Evolutionary conservation across 2,797 vertebrate genomes (phyloP).

Genomic region (Halcyon chelicuti): DNA sequence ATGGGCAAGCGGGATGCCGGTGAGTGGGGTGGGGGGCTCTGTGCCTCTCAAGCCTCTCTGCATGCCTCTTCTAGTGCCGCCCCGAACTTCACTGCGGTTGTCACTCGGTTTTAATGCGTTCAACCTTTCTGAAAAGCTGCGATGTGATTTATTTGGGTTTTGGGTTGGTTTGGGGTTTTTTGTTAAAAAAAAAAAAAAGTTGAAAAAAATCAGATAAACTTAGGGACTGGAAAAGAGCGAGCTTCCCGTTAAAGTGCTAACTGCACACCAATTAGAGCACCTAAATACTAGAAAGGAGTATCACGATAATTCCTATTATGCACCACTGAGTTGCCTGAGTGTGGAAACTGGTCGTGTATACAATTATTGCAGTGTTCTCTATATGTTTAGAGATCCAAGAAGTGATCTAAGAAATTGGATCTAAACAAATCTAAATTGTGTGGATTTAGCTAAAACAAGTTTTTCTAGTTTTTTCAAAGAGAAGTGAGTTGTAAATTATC

Average conservation of each 20-base stretch:
- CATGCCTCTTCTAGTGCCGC: background rate
- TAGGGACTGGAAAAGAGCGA: background rate
- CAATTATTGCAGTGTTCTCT: background rate
- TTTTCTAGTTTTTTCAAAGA: background rate
- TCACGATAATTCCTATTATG: accelerated
- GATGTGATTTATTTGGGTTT: accelerated
- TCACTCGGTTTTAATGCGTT: accelerated
- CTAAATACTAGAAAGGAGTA: background rate
- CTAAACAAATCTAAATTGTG: background rate
- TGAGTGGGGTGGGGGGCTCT: conserved; percentile 52
- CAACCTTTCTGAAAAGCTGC: background rate
- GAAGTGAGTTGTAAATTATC: background rate
- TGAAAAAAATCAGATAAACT: background rate
- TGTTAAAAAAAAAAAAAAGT: no score
- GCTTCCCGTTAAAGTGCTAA: background rate
- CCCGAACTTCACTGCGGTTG: accelerated
- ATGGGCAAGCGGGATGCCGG: conserved; percentile 94
- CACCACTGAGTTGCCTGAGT: background rate
- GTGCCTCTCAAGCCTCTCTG: background rate
- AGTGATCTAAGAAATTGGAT: background rate
- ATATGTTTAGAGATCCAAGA: background rate
- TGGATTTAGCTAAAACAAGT: background rate
- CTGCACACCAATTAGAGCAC: accelerated
- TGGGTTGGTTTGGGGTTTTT: background rate
- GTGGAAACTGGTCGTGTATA: background rate